Conservation (phyloP, 2,888 invertebrate species). For the Formica aserva region DNA sequence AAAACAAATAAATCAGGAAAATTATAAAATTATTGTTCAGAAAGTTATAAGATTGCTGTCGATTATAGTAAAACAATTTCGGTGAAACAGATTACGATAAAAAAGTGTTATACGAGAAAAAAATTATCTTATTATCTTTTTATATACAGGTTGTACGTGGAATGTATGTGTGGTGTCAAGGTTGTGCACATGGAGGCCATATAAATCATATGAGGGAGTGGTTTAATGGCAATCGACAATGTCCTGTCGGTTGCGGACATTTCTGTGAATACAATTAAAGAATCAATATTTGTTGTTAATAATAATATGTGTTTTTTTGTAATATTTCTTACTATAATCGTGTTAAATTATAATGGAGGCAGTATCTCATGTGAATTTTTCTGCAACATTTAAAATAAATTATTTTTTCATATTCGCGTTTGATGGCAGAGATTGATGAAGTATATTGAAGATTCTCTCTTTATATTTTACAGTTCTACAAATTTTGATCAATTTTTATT, state of each 20-base stretch:
- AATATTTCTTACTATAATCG: not conserved
- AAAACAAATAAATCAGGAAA: not conserved
- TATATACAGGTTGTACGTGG: slow-evolving; percentile 91
- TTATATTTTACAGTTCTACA: not conserved
- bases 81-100: not conserved
- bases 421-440: not conserved
- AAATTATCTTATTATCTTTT: slow-evolving; percentile 21
- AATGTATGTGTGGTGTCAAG: slow-evolving; percentile 98
- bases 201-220: slow-evolving; percentile 94
- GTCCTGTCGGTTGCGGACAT: slow-evolving; percentile 98
- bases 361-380: not conserved
- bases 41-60: not conserved
- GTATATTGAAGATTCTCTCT: not conserved
- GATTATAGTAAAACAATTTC: not conserved
- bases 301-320: not conserved
- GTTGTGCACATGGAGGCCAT: slow-evolving; percentile 98
- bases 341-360: not conserved
- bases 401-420: not conserved
- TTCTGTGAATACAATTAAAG: slow-evolving; percentile 89
- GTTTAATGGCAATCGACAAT: slow-evolving; percentile 92
- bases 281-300: not conserved
- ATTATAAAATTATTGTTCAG: not conserved
- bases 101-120: not conserved
- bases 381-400: not conserved
- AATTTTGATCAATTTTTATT: not conserved